Conservation (phyloP, 1,140 invertebrate genomes). For the Philopotamus ludificatus region DNA sequence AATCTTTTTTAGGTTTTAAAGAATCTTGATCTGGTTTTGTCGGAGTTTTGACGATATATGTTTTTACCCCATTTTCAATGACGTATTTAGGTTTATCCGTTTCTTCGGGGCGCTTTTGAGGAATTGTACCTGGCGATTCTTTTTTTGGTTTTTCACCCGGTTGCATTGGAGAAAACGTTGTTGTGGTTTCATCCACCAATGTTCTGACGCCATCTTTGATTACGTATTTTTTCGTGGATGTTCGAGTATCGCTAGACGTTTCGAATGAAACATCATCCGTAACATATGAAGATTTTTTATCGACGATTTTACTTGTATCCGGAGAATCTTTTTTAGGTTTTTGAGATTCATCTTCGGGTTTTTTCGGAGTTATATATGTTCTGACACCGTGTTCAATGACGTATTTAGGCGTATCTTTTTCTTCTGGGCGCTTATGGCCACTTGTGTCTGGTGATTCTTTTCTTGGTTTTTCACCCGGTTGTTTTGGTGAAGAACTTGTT, state of each 20-base stretch:
- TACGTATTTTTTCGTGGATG: not conserved
- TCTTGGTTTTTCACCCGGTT: not conserved
- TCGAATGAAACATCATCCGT: slow-evolving; percentile 1
- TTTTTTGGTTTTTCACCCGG: slow-evolving; percentile 10
- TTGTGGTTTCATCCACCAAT: slow-evolving; percentile 1
- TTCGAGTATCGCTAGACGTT: slow-evolving; percentile 5
- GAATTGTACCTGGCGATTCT: not conserved
- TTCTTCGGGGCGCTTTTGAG: not conserved
- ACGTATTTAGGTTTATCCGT: slow-evolving; percentile 43
- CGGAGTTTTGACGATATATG: slow-evolving; percentile 46
- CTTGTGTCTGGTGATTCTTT: not conserved
- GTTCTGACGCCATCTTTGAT: slow-evolving; percentile 5
- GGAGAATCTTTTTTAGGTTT: not conserved
- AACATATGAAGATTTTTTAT: not conserved
- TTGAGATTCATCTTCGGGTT: slow-evolving; percentile 15
- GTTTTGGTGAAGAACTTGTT: slow-evolving; percentile 8
- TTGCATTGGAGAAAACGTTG: slow-evolving; percentile 29
- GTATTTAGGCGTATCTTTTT: slow-evolving; percentile 18
- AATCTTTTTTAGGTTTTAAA: not conserved
- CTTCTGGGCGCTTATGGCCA: not conserved
- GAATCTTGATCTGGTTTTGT: slow-evolving; percentile 4
- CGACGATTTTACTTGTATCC: not conserved
- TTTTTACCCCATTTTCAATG: slow-evolving; percentile 53
- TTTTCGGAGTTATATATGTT: slow-evolving; percentile 6
- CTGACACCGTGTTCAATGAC: slow-evolving; percentile 23